Evolutionary conservation across 2,888 invertebrate species (phyloP).

Genomic region (Campoplex nolae): DNA sequence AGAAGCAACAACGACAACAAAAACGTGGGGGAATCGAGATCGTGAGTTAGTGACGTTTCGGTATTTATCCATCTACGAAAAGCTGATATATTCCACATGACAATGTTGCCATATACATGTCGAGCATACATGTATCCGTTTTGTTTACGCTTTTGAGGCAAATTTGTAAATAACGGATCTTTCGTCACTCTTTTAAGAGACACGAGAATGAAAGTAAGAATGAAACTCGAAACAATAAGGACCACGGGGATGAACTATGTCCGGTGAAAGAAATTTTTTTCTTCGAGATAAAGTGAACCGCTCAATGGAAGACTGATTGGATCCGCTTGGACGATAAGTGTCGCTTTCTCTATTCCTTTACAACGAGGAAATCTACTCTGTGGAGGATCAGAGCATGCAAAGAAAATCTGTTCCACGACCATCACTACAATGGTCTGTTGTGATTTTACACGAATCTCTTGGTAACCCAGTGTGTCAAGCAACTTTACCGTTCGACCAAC

Average conservation of each 20-base stretch:
- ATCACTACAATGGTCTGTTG: conserved; percentile 71
- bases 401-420: conserved; percentile 67
- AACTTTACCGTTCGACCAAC: neutral
- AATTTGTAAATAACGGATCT: conserved; percentile 56
- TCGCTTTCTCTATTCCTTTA: conserved; percentile 5
- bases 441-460: neutral
- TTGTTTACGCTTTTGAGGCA: conserved; percentile 52
- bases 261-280: neutral
- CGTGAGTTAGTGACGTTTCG: conserved; percentile 83
- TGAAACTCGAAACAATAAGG: conserved; percentile 4
- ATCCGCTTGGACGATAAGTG: conserved; percentile 18
- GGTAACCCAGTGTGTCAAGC: conserved; percentile 5
- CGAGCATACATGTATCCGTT: conserved; percentile 50
- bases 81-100: conserved; percentile 69
- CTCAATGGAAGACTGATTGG: conserved; percentile 44
- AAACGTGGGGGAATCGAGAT: conserved; percentile 73
- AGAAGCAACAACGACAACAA: conserved; percentile 59
- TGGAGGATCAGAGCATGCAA: conserved; percentile 8
- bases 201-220: conserved; percentile 12
- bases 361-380: neutral
- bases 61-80: conserved; percentile 81
- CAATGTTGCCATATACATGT: conserved; percentile 46
- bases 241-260: neutral
- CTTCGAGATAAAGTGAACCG: neutral
- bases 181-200: neutral